A percentile compares a stretch with the other conserved stretches of the same genome.
These are phyloP conservation scores for Thryonomys swinderianus DNA, from an alignment of 2,113 vertebrate species.

Conservation along the genomic window DNA sequence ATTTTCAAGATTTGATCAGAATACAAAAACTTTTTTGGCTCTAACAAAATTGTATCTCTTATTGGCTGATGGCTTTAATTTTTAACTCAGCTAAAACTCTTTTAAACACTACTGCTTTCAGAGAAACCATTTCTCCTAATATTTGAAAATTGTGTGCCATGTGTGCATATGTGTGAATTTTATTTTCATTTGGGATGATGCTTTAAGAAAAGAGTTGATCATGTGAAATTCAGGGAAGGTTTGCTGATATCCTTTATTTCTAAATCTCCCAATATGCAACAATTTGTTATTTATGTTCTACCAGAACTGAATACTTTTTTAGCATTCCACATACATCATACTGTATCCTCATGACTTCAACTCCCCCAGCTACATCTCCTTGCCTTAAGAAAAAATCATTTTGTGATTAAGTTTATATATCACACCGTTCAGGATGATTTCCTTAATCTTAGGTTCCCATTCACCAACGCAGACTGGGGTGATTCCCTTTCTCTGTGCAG, in stretches of 20 bases:
- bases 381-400: background rate
- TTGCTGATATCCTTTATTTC: conserved; percentile 7
- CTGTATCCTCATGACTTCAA: background rate
- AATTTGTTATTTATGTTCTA: conserved; percentile 21
- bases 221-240: background rate
- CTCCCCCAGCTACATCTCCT: background rate
- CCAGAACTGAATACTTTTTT: background rate
- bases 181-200: background rate
- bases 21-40: conserved; percentile 2
- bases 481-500: background rate
- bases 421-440: background rate
- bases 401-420: background rate
- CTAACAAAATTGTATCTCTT: conserved; percentile 14
- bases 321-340: background rate
- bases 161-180: conserved; percentile 12
- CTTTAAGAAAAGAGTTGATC: background rate
- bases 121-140: background rate
- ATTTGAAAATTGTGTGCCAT: conserved; percentile 29
- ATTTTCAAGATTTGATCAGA: conserved; percentile 10
- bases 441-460: background rate
- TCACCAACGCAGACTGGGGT: background rate
- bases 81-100: conserved; percentile 30
- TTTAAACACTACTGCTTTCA: conserved; percentile 35
- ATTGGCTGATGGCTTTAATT: conserved; percentile 55
- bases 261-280: background rate